Percentiles rank a stretch among this genome's conserved stretches.
phyloP scores from a whole-genome alignment of 2,888 invertebrate species.

The Mythimna albipuncta region DNA sequence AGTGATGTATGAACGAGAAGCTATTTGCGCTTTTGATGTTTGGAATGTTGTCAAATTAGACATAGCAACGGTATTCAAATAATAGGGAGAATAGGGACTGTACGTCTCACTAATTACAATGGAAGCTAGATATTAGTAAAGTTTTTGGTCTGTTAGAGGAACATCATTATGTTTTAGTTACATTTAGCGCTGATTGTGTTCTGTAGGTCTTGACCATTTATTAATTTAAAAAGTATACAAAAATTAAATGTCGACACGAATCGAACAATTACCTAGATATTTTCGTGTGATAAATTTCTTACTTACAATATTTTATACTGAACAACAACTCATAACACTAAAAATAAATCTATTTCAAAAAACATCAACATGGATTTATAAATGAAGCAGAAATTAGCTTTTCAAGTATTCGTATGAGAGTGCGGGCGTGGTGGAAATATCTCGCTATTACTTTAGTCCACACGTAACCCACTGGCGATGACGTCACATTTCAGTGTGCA shows the following conservation, averaged over 20 bases:
- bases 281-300: no score
- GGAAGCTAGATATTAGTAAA: neutral
- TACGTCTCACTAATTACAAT: constrained; percentile 16
- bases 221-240: neutral
- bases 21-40: constrained; percentile 28
- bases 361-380: no score
- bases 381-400: no score
- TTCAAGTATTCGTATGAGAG: no score
- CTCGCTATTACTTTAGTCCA: no score
- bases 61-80: constrained; percentile 12
- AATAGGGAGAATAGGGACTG: neutral
- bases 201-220: neutral
- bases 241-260: constrained; percentile 8
- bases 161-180: constrained; percentile 16
- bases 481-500: no score
- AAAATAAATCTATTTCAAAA: no score
- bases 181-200: constrained; percentile 11
- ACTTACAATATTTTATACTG: no score
- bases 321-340: no score
- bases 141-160: constrained; percentile 17
- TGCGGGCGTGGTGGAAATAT: no score
- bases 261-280: no score
- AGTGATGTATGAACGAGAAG: constrained; percentile 16
- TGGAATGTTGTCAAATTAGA: constrained; percentile 22
- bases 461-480: no score